Evolutionary conservation across 2,113 vertebrate genomes (phyloP), one percentile per base, ranked within the genome.

Genomic region (Reinhardtius hippoglossoides): DNA sequence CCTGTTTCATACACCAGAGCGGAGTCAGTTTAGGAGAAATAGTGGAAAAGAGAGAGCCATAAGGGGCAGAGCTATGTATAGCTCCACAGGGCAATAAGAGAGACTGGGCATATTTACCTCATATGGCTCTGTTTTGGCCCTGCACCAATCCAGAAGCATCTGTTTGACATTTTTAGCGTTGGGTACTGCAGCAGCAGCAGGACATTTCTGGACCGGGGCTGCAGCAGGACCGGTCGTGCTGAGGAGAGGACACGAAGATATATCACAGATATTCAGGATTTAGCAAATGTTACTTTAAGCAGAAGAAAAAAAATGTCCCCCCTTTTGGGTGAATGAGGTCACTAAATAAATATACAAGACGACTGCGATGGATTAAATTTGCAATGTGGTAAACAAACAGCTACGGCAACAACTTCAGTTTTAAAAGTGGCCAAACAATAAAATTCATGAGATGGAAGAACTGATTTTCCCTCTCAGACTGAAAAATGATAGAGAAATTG

Each of bases 71-170:
- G 66, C 80, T 83, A 83, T 73, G 78, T 76, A 68, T 59, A 78
- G 76, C 65, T 66, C 54, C 48, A 56, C 4, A 5, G 60, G 66
- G 74, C 50, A 67, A 54, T 80, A 80, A 78, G 59, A 52, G 21
- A 75, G 77, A 55, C 9, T 31, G 57, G 61, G 64, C 48, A 24
- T n/a, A 73, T 94, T 93, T 81, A 98, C 98, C 95, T 99, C 97
- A 1, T 99, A 99, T 79, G 97, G 97, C 16, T 96, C 96, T 2
- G 98, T 99, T 94, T 99, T 99, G 80, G 97, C 97, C 79, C 96
- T 91, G 90, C 98, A 99, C 98, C 98, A 99, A 75, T 99, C 98
- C 85, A 99, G 94, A 89, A 99, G 95, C 98, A 99, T 99, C 91
- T 99, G 98, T 92, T 99, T 99, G 91, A 99, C 97, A 89, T 96